Evolutionary conservation across 2,888 invertebrate species (phyloP).

Genomic region (Spicauda simplicius): DNA sequence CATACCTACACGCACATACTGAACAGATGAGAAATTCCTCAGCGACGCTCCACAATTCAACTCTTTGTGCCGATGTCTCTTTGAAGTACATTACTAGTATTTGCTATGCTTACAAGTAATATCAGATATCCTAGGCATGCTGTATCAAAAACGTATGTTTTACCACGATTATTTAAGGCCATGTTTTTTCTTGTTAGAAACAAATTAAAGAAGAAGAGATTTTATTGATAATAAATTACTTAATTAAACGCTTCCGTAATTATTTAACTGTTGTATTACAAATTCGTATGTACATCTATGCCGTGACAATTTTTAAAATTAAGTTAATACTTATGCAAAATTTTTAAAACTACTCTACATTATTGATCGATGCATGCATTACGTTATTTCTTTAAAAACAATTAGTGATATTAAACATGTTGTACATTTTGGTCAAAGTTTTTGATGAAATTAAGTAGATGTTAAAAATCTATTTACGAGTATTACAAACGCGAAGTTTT

Average conservation of each 20-base stretch:
- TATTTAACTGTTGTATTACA: background rate
- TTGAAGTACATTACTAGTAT: slow-evolving; percentile 32
- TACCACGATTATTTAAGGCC: background rate
- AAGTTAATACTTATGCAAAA: background rate
- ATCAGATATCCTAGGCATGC: slow-evolving; percentile 7
- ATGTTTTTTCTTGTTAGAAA: too few species aligned
- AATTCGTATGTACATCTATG: background rate
- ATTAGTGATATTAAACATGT: too few species aligned
- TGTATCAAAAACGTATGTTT: background rate
- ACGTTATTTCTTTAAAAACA: too few species aligned
- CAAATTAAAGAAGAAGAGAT: too few species aligned
- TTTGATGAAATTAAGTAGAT: too few species aligned
- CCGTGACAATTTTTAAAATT: background rate
- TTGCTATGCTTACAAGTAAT: slow-evolving; percentile 15
- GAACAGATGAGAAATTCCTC: slow-evolving; percentile 45
- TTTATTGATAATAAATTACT: background rate
- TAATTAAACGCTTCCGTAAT: background rate
- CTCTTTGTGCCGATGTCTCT: slow-evolving; percentile 41
- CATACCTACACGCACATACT: slow-evolving; percentile 35
- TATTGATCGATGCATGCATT: too few species aligned
- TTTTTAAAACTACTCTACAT: too few species aligned
- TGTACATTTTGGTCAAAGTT: too few species aligned
- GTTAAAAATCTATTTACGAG: too few species aligned
- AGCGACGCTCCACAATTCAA: slow-evolving; percentile 44
- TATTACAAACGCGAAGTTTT: too few species aligned